phyloP scores from a whole-genome alignment of 2,888 invertebrate species.

The Byasa hedistus region DNA sequence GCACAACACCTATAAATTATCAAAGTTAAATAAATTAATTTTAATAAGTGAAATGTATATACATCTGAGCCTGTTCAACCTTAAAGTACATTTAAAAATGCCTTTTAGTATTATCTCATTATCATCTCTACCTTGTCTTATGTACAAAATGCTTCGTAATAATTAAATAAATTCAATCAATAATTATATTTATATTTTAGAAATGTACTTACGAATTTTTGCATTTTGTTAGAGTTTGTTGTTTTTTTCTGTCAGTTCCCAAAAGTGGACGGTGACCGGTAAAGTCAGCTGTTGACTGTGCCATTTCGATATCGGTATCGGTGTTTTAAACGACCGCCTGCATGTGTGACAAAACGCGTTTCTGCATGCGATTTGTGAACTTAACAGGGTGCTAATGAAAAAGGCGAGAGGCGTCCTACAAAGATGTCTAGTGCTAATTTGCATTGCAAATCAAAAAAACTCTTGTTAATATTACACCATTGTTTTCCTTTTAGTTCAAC shows the following conservation, averaged over 20 bases:
- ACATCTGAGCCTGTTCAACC: neutral
- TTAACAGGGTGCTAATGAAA: slow-evolving; percentile 68
- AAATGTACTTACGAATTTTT: slow-evolving; percentile 58
- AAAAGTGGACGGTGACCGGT: slow-evolving; percentile 40
- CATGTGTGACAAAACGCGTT: slow-evolving; percentile 61
- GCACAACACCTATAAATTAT: slow-evolving; percentile 47
- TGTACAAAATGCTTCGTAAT: too few species aligned
- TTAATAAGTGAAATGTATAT: neutral
- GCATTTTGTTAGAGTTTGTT: slow-evolving; percentile 48
- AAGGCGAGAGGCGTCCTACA: slow-evolving; percentile 49
- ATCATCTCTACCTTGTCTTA: too few species aligned
- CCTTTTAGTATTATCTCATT: too few species aligned
- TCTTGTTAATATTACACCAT: too few species aligned
- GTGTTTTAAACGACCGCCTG: slow-evolving; percentile 57
- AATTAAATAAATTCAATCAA: neutral
- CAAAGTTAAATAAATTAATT: neutral
- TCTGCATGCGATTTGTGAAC: slow-evolving; percentile 35
- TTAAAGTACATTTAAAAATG: too few species aligned
- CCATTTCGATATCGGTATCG: slow-evolving; percentile 32
- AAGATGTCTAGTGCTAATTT: slow-evolving; percentile 46
- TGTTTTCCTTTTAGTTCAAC: too few species aligned
- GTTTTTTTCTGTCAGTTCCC: slow-evolving; percentile 31
- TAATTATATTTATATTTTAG: neutral
- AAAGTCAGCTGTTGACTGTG: slow-evolving; percentile 53
- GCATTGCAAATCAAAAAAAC: slow-evolving; percentile 28